Evolutionary conservation across 2,797 vertebrate species (phyloP).

Genomic region (Cyprinodon diabolis): DNA sequence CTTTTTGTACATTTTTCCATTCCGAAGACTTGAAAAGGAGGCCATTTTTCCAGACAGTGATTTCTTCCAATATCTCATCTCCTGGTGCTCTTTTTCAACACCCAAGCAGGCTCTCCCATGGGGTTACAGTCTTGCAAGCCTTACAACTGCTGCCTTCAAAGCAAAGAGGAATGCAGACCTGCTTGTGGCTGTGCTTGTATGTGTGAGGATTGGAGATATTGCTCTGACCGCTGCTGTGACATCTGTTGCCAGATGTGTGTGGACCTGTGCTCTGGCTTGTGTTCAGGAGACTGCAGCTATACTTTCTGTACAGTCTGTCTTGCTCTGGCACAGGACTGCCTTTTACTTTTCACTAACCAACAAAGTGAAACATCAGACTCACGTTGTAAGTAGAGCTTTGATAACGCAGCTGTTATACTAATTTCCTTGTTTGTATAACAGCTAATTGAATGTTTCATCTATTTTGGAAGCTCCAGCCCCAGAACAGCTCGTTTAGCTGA

Average conservation of each 20-base stretch:
- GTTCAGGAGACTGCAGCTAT: slow-evolving; percentile 75
- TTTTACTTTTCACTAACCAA: slow-evolving; percentile 30
- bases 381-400: slow-evolving; percentile 38
- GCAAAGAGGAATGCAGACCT: slow-evolving; percentile 41
- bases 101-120: slow-evolving; percentile 59
- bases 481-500: slow-evolving; percentile 11
- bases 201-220: slow-evolving; percentile 49
- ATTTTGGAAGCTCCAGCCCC: slow-evolving; percentile 35
- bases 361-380: slow-evolving; percentile 30
- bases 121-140: slow-evolving; percentile 69
- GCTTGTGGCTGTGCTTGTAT: slow-evolving; percentile 36
- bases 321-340: slow-evolving; percentile 45
- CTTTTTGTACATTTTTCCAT: slow-evolving; percentile 41
- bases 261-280: slow-evolving; percentile 63
- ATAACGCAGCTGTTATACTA: slow-evolving; percentile 10
- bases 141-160: slow-evolving; percentile 56
- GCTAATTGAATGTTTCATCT: slow-evolving; percentile 7
- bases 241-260: slow-evolving; percentile 77
- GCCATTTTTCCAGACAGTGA: slow-evolving; percentile 60
- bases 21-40: slow-evolving; percentile 51
- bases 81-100: slow-evolving; percentile 48
- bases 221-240: slow-evolving; percentile 76
- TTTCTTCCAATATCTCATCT: slow-evolving; percentile 62
- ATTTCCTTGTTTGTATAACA: not conserved
- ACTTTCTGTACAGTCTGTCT: slow-evolving; percentile 72